Evolutionary conservation across 2,797 vertebrate genomes (phyloP), one percentile per base, ranked within the genome.

Genomic region (Anas capensis): DNA sequence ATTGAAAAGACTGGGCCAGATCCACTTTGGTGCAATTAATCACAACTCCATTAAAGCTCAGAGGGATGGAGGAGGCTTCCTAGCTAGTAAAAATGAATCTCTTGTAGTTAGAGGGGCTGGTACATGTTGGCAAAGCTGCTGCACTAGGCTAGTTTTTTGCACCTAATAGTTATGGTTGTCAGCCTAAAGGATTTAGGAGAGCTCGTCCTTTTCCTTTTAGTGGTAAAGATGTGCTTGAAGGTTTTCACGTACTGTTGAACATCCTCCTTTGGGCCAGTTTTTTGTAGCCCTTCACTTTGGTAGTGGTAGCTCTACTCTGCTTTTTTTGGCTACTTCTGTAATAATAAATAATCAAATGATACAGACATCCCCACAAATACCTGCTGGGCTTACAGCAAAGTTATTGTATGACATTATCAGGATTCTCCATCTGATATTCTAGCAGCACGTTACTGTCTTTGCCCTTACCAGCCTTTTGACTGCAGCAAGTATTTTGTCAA

Each of bases 1-100:
- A 75, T 42, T 91, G 91, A 90, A 94, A 87, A 49, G 81, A 83
- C 84, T 78, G 72, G 82, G 65, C 61, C 88, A 90, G 73, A 94
- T 86, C 82, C 65, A 81, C 72, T 87, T 92, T 72, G 68, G 78
- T 82, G 82, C 88, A 89, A 96, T 96, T 96, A 93, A 96, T 95
- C 95, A 95, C 79, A 92, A 78, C 61, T 95, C 86, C 88, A 81
- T 96, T 93, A 96, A 85, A 92, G 31, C 72, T 36, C 77, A 58
- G 64, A 89, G 75, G 48, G n/a, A 13, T 19, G 71, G 33, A 38
- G 7, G 27, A 64, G 72, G 42, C 48, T 91, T 60, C 81, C 68
- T 75, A 75, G 57, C 29, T 56, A 16, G 65, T 65, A 77, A 81
- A 94, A 94, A 40, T 33, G 29, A 21, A 51, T 70, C 5, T 64